phyloP scores from a whole-genome alignment of 2,797 vertebrate genomes.

The Schizopygopsis pylzovi region DNA sequence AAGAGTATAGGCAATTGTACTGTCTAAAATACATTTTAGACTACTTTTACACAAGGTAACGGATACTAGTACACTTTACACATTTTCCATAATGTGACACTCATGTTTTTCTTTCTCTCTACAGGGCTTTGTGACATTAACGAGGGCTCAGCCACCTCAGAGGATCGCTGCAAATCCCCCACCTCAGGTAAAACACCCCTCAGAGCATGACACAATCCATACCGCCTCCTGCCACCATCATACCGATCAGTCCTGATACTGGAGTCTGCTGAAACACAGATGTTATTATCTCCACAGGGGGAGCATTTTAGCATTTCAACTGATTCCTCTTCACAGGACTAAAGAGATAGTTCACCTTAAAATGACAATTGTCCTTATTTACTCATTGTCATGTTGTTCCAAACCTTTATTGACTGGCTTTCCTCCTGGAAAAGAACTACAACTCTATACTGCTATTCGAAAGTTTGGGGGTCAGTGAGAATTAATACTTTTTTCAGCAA shows the following conservation, averaged over 20 bases:
- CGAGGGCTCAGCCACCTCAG: constrained; percentile 89
- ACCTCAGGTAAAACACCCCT: constrained; percentile 92
- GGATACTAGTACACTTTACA: neutral
- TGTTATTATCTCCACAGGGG: neutral
- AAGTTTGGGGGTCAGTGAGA: neutral
- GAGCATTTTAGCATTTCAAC: neutral
- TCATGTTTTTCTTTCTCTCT: constrained; percentile 54
- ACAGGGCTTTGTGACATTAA: constrained; percentile 96
- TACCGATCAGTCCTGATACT: neutral
- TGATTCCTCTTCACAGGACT: neutral
- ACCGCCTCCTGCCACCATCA: neutral
- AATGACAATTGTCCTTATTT: neutral
- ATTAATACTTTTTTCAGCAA: neutral
- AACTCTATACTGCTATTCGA: neutral
- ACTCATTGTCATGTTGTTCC: neutral
- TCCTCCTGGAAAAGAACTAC: neutral
- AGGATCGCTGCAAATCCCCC: constrained; percentile 98
- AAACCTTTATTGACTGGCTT: neutral
- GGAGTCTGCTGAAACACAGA: neutral
- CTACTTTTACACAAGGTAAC: neutral
- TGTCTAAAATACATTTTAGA: neutral
- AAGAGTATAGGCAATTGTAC: neutral
- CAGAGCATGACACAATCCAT: constrained; percentile 38
- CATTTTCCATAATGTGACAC: neutral
- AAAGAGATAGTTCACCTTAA: neutral